Base-by-base conservation (phyloP, 2,888 invertebrate species). In the Nudaria mundana region DNA sequence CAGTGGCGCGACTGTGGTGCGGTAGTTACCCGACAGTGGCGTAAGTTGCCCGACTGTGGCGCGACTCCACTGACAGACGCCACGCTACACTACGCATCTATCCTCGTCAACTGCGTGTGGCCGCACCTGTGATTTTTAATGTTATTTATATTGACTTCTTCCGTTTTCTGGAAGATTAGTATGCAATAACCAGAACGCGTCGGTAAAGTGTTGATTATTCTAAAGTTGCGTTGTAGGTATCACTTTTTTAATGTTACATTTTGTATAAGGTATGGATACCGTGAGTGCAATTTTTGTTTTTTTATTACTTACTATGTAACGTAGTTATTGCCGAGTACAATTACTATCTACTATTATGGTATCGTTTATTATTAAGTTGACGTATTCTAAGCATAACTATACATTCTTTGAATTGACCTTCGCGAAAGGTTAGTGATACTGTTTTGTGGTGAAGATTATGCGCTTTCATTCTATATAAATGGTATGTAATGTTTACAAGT, bases 361-460 rank as follows among this genome's bases (percentile, higher is more conserved):
- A 73, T 74, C 70, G 69, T 79, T 76, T 79, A 78, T 76, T 67
- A 48, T 82, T 85, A 82, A 80, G 81, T 84, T 78, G 68, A 77
- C 72, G 73, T 81, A 80, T 80, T 80, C 66, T 85, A 84, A 81
- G 85, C 81, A 76, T 85, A 86, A 83, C 84, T 82, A 84, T 85
- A 88, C 87, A 87, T 88, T 88, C 87, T 88, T 83, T 85, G 66
- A 71, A 86, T 87, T 87, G 85, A 88, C 88, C 88, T 88, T 87
- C 79, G 73, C 54, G 85, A 73, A 87, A 88, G 88, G 88, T 88
- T 88, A 87, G 88, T 88, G 88, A 88, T 88, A 88, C 78, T 85
- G 82, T 71, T 81, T 80, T 76, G 71, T 77, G 81, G 74, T 74
- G 70, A 70, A 73, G 73, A 71, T 73, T 64, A 71, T 67, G 76